Evolutionary conservation across 2,888 invertebrate species (phyloP).

Genomic region (Ichneumoninae sp.): DNA sequence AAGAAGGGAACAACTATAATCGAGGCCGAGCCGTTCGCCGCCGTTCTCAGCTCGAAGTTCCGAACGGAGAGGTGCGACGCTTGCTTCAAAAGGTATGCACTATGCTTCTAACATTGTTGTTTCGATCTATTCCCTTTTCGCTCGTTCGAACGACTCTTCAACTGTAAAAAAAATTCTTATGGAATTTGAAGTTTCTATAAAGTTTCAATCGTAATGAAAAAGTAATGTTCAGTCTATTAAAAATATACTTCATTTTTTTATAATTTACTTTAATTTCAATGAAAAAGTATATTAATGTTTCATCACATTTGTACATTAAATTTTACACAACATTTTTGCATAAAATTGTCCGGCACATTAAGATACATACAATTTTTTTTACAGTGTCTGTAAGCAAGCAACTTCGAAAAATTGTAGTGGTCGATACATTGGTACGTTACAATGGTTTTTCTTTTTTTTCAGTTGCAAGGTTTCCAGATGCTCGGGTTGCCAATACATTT

Average conservation of each 20-base stretch:
- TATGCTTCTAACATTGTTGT: neutral
- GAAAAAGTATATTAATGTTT: too few species aligned
- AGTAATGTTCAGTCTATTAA: too few species aligned
- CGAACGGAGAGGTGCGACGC: slow-evolving; percentile 90
- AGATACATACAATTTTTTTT: neutral
- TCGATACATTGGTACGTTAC: neutral
- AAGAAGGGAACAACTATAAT: slow-evolving; percentile 89
- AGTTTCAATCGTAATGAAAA: too few species aligned
- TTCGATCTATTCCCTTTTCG: neutral
- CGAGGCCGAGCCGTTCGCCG: slow-evolving; percentile 91
- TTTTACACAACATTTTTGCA: too few species aligned
- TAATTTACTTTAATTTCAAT: too few species aligned
- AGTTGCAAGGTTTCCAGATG: slow-evolving; percentile 92
- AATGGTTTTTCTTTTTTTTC: slow-evolving; percentile 77
- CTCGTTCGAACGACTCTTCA: neutral
- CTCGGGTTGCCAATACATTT: slow-evolving; percentile 92
- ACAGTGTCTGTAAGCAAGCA: neutral
- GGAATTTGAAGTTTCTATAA: too few species aligned
- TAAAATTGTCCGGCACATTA: too few species aligned
- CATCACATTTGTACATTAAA: too few species aligned
- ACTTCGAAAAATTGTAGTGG: neutral
- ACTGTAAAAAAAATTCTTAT: too few species aligned
- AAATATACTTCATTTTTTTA: too few species aligned
- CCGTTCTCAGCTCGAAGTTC: slow-evolving; percentile 89
- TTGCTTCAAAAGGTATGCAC: slow-evolving; percentile 85